Conservation (phyloP, 2,113 vertebrate genomes). For the Chrysemys picta region DNA sequence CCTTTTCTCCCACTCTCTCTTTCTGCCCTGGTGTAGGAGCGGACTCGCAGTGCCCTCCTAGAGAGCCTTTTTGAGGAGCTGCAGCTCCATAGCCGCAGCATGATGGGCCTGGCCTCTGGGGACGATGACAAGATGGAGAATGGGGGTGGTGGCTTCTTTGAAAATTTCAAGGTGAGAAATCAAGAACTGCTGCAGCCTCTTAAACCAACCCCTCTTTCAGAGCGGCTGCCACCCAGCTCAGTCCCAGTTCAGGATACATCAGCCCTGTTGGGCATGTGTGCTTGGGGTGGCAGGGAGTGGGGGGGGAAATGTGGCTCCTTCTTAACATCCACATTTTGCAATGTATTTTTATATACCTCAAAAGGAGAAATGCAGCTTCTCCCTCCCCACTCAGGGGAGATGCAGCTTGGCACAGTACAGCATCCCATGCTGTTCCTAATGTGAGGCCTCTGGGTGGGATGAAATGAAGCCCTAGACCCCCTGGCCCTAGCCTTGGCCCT, state of each 20-base stretch:
- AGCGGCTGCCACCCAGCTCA: neutral
- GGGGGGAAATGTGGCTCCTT: neutral
- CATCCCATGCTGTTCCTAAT: neutral
- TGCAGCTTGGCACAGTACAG: neutral
- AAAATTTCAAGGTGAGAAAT: conserved; percentile 90
- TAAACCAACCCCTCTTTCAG: neutral
- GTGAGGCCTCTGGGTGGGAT: neutral
- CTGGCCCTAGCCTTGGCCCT: neutral
- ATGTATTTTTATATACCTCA: neutral
- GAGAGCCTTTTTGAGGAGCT: conserved; percentile 88
- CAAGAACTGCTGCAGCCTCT: neutral
- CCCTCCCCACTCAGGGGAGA: neutral
- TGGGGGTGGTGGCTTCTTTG: conserved; percentile 87
- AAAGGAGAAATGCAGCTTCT: neutral
- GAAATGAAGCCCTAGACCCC: neutral
- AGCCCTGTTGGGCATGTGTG: neutral
- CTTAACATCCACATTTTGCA: neutral
- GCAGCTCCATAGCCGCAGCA: conserved; percentile 84
- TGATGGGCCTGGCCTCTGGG: conserved; percentile 82
- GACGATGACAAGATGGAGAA: conserved; percentile 81
- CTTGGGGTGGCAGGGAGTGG: neutral
- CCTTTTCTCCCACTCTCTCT: neutral
- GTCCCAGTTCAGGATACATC: neutral
- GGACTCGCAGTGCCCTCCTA: conserved; percentile 88
- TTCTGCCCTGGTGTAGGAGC: conserved; percentile 76